Conservation (phyloP, 2,888 invertebrate genomes). For the Hypsopygia costalis region DNA sequence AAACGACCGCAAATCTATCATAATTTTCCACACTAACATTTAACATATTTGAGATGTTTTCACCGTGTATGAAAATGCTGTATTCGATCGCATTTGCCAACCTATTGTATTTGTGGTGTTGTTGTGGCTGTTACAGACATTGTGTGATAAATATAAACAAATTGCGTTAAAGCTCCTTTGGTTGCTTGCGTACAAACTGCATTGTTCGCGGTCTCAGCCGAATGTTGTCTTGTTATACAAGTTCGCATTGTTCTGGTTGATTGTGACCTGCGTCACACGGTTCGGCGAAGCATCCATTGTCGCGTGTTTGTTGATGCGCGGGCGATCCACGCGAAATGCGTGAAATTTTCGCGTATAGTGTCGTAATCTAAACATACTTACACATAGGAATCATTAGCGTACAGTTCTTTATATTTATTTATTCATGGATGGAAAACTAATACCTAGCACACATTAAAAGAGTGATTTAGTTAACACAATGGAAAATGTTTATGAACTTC, state of each 20-base stretch:
- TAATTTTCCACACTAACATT: too few species aligned
- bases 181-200: slow-evolving; percentile 47
- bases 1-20: too few species aligned
- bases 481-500: too few species aligned
- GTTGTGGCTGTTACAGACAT: slow-evolving; percentile 21
- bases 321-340: slow-evolving; percentile 49
- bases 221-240: slow-evolving; percentile 71
- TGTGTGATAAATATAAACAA: slow-evolving; percentile 31
- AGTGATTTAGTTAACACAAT: too few species aligned
- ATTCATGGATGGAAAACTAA: too few species aligned
- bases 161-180: slow-evolving; percentile 44
- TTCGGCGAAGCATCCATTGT: slow-evolving; percentile 75
- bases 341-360: slow-evolving; percentile 65
- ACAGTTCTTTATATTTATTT: background rate
- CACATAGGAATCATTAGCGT: too few species aligned
- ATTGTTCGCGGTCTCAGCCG: slow-evolving; percentile 59
- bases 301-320: slow-evolving; percentile 68
- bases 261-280: slow-evolving; percentile 53
- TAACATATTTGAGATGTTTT: too few species aligned
- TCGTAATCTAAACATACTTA: slow-evolving; percentile 58
- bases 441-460: too few species aligned
- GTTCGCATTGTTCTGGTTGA: slow-evolving; percentile 58
- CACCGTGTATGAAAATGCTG: too few species aligned
- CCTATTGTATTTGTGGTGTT: slow-evolving; percentile 6
- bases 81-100: background rate